phyloP scores from a whole-genome alignment of 2,888 invertebrate species.

The Drosophila mimica region DNA sequence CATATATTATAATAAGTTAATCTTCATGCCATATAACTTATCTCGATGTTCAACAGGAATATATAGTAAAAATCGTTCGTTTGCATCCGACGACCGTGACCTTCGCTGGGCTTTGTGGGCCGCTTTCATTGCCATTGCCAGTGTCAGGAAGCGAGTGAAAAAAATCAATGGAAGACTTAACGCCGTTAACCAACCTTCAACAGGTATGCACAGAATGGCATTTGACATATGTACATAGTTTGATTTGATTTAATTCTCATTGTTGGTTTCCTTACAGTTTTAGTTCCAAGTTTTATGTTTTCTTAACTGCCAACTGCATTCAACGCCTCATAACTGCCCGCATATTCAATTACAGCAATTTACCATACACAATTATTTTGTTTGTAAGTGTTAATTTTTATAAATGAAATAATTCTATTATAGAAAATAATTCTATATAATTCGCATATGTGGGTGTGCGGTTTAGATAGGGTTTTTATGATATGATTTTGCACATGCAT shows the following conservation, averaged over 20 bases:
- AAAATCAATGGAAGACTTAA: constrained; percentile 81
- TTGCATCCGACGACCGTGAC: constrained; percentile 56
- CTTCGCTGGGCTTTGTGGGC: constrained; percentile 54
- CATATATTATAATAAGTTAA: background rate
- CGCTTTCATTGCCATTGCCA: constrained; percentile 66
- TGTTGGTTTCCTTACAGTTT: constrained; percentile 52
- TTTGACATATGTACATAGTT: constrained; percentile 3
- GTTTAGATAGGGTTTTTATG: background rate
- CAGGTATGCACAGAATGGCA: constrained; percentile 58
- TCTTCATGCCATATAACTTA: constrained; percentile 1
- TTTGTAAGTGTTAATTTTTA: constrained; percentile 44
- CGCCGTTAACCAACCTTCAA: constrained; percentile 76
- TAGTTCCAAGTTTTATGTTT: constrained; percentile 51
- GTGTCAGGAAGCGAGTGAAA: constrained; percentile 25
- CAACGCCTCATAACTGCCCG: constrained; percentile 27
- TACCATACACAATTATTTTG: constrained; percentile 25
- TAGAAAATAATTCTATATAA: background rate
- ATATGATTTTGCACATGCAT: background rate
- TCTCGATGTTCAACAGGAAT: constrained; percentile 37
- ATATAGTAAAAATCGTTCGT: constrained; percentile 13
- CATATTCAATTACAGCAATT: constrained; percentile 26
- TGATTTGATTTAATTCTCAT: constrained; percentile 25
- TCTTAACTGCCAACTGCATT: constrained; percentile 37
- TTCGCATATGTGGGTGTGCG: background rate
- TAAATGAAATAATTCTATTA: background rate